A percentile compares a stretch with the other conserved stretches of the same genome.
phyloP scores from a whole-genome alignment of 2,113 vertebrate species.

The Desmodus rotundus region DNA sequence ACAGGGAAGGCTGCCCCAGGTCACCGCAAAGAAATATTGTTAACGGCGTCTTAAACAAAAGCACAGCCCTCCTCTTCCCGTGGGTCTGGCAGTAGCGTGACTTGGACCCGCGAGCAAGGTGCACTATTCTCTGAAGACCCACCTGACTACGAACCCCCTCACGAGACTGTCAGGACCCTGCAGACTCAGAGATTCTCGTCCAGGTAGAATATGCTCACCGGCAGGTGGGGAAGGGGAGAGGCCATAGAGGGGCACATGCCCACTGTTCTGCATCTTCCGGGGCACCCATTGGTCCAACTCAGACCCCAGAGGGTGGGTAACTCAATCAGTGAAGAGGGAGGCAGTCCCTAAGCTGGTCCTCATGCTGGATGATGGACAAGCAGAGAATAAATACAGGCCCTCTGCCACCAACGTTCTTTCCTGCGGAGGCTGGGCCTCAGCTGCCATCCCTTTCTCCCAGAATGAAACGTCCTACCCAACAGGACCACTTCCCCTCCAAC shows the following conservation, averaged over 20 bases:
- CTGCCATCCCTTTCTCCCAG: neutral
- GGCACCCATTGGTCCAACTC: neutral
- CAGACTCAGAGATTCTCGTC: neutral
- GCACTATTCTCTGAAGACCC: neutral
- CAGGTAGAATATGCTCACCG: neutral
- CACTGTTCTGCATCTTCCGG: neutral
- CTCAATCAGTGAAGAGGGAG: neutral
- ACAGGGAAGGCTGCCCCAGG: neutral
- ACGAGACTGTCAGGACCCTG: neutral
- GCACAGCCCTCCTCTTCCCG: neutral
- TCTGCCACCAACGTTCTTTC: neutral
- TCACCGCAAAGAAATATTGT: neutral
- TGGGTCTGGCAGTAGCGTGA: rapidly evolving
- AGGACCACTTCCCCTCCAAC: neutral
- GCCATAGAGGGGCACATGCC: no score
- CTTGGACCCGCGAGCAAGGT: rapidly evolving
- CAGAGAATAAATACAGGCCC: neutral
- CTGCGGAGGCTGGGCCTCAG: neutral
- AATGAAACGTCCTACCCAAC: neutral
- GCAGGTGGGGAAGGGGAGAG: neutral
- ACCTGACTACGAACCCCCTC: rapidly evolving
- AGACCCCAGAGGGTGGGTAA: neutral
- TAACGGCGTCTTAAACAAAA: neutral
- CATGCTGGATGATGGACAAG: neutral
- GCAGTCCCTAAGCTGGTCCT: neutral